Conservation (phyloP, 2,888 invertebrate species). For the Julus scanicus region DNA sequence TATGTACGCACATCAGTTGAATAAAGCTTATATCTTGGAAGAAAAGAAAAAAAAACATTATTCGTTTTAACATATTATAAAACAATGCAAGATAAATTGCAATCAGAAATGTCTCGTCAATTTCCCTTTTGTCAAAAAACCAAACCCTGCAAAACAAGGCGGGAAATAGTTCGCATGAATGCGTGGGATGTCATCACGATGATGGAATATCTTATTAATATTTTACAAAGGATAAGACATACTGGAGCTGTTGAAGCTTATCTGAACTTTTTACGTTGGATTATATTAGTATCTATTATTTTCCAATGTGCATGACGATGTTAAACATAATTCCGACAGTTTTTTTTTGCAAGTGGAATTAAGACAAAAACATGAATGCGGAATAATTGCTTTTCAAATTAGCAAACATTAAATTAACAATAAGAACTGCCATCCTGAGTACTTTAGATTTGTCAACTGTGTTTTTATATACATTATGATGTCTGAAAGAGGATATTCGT, state of each 20-base stretch:
- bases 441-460: background rate
- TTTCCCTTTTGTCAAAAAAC: background rate
- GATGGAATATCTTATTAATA: slow-evolving; percentile 16
- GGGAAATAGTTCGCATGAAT: background rate
- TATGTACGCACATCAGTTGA: slow-evolving; percentile 25
- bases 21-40: background rate
- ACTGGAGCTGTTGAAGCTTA: background rate
- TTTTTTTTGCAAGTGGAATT: background rate
- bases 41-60: background rate
- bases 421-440: background rate
- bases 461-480: too few species aligned
- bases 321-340: background rate
- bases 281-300: background rate
- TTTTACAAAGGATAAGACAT: slow-evolving; percentile 9
- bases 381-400: background rate
- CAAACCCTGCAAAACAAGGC: background rate
- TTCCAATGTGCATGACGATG: background rate
- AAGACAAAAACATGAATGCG: background rate
- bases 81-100: slow-evolving; percentile 10
- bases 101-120: background rate
- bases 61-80: background rate
- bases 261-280: background rate
- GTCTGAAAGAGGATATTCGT: too few species aligned
- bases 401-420: background rate
- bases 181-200: background rate